phyloP scores from a whole-genome alignment of 2,888 invertebrate species.

The Lathronympha strigana region DNA sequence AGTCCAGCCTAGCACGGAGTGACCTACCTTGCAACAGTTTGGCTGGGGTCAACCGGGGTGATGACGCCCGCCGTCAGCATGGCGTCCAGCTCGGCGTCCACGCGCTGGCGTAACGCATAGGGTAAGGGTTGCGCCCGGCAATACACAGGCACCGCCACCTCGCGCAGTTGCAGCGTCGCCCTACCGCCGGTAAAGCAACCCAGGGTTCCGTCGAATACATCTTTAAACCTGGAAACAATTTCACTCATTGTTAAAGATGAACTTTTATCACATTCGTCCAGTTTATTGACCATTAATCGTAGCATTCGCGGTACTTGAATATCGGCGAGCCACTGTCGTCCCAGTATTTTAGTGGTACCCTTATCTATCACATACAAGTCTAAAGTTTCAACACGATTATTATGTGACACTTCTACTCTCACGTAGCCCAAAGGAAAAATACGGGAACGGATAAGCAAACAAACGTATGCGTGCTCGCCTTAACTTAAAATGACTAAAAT shows the following conservation, averaged over 20 bases:
- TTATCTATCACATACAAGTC: too few species aligned
- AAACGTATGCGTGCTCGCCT: too few species aligned
- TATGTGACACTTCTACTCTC: too few species aligned
- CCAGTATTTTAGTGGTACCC: background rate
- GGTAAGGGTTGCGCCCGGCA: background rate
- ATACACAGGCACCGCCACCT: background rate
- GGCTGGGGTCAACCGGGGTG: background rate
- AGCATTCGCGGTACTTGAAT: background rate
- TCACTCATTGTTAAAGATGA: background rate
- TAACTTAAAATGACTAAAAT: too few species aligned
- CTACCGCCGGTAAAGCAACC: background rate
- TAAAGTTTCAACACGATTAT: too few species aligned
- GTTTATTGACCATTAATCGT: background rate
- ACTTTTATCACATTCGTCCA: background rate
- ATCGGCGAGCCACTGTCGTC: background rate
- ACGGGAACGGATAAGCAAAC: too few species aligned
- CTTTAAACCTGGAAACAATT: background rate
- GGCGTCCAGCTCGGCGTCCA: constrained; percentile 9
- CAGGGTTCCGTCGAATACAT: background rate
- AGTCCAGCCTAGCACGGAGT: background rate
- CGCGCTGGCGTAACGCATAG: constrained; percentile 4
- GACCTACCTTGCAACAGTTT: background rate
- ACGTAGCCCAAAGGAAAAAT: too few species aligned
- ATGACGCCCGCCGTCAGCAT: constrained; percentile 12
- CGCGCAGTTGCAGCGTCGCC: background rate